A percentile compares a stretch with the other conserved stretches of the same genome.
Conservation (phyloP, 2,797 vertebrate species). For the Ctenopoma kingsleyae region DNA sequence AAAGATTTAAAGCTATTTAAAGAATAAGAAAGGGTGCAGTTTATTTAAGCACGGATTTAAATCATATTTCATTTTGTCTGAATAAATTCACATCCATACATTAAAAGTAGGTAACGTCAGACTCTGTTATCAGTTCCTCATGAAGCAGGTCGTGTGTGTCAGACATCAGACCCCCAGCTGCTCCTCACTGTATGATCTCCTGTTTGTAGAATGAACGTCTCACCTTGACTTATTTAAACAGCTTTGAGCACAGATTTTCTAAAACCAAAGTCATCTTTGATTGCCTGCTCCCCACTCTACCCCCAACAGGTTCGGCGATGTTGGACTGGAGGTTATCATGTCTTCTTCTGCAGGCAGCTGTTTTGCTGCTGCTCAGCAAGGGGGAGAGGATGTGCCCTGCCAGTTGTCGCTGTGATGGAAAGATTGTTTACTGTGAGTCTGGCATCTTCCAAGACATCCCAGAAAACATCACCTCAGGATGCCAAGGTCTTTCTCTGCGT, state of each 20-base stretch:
- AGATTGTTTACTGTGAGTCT: slow-evolving; percentile 97
- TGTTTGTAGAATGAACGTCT: slow-evolving; percentile 36
- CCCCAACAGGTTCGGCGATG: slow-evolving; percentile 80
- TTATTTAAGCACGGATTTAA: neutral
- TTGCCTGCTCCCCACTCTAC: slow-evolving; percentile 62
- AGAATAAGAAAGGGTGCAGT: neutral
- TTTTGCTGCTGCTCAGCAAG: slow-evolving; percentile 84
- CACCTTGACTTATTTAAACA: slow-evolving; percentile 31
- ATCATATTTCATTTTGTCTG: neutral
- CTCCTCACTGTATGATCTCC: slow-evolving; percentile 34
- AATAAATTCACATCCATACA: slow-evolving; percentile 13
- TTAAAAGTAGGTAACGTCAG: slow-evolving; percentile 47
- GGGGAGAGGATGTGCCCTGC: slow-evolving; percentile 93
- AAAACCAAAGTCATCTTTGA: slow-evolving; percentile 53
- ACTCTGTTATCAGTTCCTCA: slow-evolving; percentile 60
- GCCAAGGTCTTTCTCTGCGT: slow-evolving; percentile 94
- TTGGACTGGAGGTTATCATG: slow-evolving; percentile 81
- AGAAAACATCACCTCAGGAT: slow-evolving; percentile 93
- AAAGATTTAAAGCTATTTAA: neutral
- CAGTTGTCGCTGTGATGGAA: slow-evolving; percentile 95
- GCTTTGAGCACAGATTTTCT: slow-evolving; percentile 35
- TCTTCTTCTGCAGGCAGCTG: slow-evolving; percentile 83
- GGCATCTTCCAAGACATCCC: slow-evolving; percentile 93
- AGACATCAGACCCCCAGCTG: slow-evolving; percentile 52
- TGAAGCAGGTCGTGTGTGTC: slow-evolving; percentile 56